Percentiles rank a stretch among this genome's conserved stretches.
Evolutionary conservation across 2,113 vertebrate genomes (phyloP).

Genomic region (Sander lucioperca): DNA sequence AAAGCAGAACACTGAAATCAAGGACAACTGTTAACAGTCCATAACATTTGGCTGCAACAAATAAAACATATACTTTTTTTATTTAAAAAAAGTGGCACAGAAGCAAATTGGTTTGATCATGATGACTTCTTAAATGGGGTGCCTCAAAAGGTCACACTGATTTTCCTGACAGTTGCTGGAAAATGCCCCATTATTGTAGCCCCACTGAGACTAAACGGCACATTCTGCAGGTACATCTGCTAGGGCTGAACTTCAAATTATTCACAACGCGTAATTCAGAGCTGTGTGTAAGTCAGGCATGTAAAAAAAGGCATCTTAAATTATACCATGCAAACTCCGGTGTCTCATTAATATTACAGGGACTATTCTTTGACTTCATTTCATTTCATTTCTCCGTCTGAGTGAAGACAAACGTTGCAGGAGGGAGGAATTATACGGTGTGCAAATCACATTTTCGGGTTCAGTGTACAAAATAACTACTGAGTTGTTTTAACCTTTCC

Average conservation of each 20-base stretch:
- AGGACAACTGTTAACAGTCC: constrained; percentile 22
- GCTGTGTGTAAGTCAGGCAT: constrained; percentile 76
- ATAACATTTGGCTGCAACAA: constrained; percentile 28
- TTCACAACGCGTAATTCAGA: constrained; percentile 68
- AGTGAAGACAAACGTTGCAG: constrained; percentile 77
- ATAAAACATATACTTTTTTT: not conserved
- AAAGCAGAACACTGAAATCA: constrained; percentile 38
- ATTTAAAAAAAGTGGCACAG: not conserved
- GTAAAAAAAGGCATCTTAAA: constrained; percentile 75
- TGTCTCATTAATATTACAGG: constrained; percentile 83
- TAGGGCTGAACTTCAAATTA: constrained; percentile 62
- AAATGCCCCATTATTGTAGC: constrained; percentile 1
- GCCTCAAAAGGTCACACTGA: constrained; percentile 5
- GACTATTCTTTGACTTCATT: constrained; percentile 83
- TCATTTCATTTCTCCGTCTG: constrained; percentile 79
- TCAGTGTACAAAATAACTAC: constrained; percentile 75
- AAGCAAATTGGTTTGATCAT: constrained; percentile 13
- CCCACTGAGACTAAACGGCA: constrained; percentile 28
- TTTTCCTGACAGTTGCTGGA: not conserved
- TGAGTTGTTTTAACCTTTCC: constrained; percentile 70
- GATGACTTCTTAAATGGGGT: not conserved
- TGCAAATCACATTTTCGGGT: constrained; percentile 85
- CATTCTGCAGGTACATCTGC: constrained; percentile 50
- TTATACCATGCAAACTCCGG: constrained; percentile 75
- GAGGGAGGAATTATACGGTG: constrained; percentile 82